Conservation (phyloP, 2,888 invertebrate genomes). For the Diplazon laetatorius region DNA sequence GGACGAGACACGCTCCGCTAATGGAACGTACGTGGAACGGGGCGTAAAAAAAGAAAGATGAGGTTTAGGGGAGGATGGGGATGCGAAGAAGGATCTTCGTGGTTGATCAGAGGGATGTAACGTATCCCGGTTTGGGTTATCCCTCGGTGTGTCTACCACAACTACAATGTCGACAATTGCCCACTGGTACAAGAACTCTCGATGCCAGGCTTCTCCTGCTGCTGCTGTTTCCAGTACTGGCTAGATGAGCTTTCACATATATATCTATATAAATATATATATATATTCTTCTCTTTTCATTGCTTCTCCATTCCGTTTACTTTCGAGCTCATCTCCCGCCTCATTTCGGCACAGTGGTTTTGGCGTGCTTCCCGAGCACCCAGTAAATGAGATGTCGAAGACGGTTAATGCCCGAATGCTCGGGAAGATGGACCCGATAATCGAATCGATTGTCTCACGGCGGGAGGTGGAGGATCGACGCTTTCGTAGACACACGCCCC, state of each 20-base stretch:
- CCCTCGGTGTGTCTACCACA: not conserved
- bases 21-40: not conserved
- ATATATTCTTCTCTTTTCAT: slow-evolving; percentile 27
- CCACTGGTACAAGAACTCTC: not conserved
- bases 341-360: slow-evolving; percentile 22
- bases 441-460: slow-evolving; percentile 48
- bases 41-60: not conserved
- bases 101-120: too few relatives aligned
- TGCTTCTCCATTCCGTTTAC: slow-evolving; percentile 39
- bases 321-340: slow-evolving; percentile 42
- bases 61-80: too few relatives aligned
- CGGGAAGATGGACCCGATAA: slow-evolving; percentile 59
- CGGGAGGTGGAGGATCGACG: not conserved
- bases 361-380: slow-evolving; percentile 46
- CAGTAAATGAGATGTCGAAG: slow-evolving; percentile 59
- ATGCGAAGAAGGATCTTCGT: too few relatives aligned
- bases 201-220: not conserved
- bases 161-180: slow-evolving; percentile 2
- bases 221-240: not conserved
- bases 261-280: slow-evolving; percentile 25
- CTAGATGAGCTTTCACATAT: slow-evolving; percentile 16
- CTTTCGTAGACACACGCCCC: slow-evolving; percentile 3
- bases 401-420: slow-evolving; percentile 54
- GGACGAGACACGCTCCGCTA: slow-evolving; percentile 7
- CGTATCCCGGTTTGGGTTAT: too few relatives aligned